These are phyloP conservation scores for Macquaria australasica DNA, from an alignment of 2,113 vertebrate species.

Conservation along the genomic window DNA sequence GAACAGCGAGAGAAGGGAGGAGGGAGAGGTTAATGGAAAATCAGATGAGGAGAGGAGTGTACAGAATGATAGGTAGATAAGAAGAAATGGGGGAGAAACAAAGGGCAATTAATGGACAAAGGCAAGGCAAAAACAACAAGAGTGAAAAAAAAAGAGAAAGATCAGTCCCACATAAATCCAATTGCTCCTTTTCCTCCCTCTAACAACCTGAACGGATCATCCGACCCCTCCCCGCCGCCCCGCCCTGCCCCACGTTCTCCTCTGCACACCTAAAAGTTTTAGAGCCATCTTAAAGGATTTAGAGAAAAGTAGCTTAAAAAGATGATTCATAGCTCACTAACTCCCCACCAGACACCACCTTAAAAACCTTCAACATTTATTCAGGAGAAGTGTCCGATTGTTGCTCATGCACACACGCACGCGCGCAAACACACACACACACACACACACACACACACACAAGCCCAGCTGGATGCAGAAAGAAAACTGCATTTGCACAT, in stretches of 20 bases:
- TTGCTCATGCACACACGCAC: not conserved
- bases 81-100: slow-evolving; percentile 26
- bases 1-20: not conserved
- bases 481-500: slow-evolving; percentile 48
- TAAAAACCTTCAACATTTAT: slow-evolving; percentile 45
- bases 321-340: slow-evolving; percentile 44
- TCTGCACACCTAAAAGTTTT: slow-evolving; percentile 58
- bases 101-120: slow-evolving; percentile 27
- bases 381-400: slow-evolving; percentile 34
- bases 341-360: slow-evolving; percentile 36
- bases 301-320: slow-evolving; percentile 73
- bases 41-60: not conserved
- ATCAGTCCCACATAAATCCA: slow-evolving; percentile 55
- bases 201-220: slow-evolving; percentile 45
- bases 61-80: slow-evolving; percentile 20
- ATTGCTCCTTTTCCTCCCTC: slow-evolving; percentile 27
- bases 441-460: not conserved
- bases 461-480: slow-evolving; percentile 9
- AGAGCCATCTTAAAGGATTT: slow-evolving; percentile 69
- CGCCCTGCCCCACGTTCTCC: slow-evolving; percentile 5
- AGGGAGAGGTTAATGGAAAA: not conserved
- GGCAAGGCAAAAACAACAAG: slow-evolving; percentile 1
- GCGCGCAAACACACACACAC: slow-evolving; percentile 1
- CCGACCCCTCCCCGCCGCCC: not conserved
- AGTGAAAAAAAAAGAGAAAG: slow-evolving; percentile 10